These are phyloP conservation scores for Caenorhabditis tropicalis DNA, from an alignment of 1,140 invertebrate species.

Conservation along the genomic window DNA sequence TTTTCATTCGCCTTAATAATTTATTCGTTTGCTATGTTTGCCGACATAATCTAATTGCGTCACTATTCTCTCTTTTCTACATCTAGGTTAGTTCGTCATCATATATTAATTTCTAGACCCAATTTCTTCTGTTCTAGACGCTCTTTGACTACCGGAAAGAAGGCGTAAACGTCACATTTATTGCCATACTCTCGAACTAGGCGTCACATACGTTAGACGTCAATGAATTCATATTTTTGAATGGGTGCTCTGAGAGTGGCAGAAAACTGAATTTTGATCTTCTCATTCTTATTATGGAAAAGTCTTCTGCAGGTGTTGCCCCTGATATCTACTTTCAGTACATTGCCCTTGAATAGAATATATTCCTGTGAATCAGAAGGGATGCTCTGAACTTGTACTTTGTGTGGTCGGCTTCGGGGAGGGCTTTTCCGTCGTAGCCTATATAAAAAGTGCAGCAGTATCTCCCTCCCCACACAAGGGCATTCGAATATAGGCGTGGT, in stretches of 20 bases:
- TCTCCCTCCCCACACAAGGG: background rate
- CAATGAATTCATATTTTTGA: conserved; percentile 3
- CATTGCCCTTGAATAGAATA: background rate
- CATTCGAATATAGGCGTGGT: conserved; percentile 30
- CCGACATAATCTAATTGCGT: background rate
- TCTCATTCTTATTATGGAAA: background rate
- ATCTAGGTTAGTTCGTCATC: conserved; percentile 7
- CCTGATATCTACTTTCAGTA: background rate
- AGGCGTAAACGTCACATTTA: background rate
- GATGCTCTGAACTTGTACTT: conserved; percentile 20
- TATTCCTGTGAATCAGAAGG: background rate
- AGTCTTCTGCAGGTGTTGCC: background rate
- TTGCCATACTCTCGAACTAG: background rate
- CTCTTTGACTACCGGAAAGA: background rate
- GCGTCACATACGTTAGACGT: background rate
- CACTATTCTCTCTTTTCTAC: background rate
- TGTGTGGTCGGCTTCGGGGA: background rate
- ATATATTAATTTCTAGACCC: background rate
- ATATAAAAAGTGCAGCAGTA: conserved; percentile 21
- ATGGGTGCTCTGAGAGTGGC: background rate
- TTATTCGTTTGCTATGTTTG: background rate
- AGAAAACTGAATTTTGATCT: background rate
- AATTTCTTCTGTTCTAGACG: background rate
- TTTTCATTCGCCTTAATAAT: background rate
- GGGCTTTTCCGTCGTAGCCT: background rate